A percentile compares a stretch with the other conserved stretches of the same genome.
These are phyloP conservation scores for Bombus sylvicola DNA, from an alignment of 1,140 invertebrate species.

Conservation along the genomic window DNA sequence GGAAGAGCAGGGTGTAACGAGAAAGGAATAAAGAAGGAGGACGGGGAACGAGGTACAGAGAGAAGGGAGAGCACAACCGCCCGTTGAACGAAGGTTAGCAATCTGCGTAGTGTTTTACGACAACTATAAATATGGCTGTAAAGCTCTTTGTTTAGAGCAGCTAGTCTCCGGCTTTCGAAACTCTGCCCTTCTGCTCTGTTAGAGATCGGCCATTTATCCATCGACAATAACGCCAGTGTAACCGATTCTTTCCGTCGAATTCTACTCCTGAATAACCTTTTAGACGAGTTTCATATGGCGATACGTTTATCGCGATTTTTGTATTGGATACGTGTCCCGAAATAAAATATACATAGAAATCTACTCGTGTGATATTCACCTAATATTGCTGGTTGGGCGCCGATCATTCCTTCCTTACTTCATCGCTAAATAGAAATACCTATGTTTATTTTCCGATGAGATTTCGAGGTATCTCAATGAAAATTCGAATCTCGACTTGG, in stretches of 20 bases:
- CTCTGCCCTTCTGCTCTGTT: slow-evolving; percentile 50
- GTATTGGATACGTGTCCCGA: too few species aligned
- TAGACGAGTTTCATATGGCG: background rate
- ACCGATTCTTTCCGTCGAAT: slow-evolving; percentile 1
- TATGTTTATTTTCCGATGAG: too few species aligned
- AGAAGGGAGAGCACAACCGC: slow-evolving; percentile 21
- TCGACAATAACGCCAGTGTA: slow-evolving; percentile 11
- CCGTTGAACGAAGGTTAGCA: slow-evolving; percentile 71
- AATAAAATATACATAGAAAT: too few species aligned
- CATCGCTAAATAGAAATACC: too few species aligned
- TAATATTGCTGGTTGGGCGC: too few species aligned
- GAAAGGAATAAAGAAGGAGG: slow-evolving; percentile 35
- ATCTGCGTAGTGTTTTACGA: slow-evolving; percentile 81
- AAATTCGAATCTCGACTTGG: too few species aligned
- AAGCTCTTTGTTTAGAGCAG: slow-evolving; percentile 80
- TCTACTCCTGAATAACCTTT: background rate
- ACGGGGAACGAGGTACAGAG: slow-evolving; percentile 25
- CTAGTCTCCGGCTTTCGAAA: slow-evolving; percentile 76
- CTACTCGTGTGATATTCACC: too few species aligned
- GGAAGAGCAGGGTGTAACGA: slow-evolving; percentile 28
- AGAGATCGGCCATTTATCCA: slow-evolving; percentile 41
- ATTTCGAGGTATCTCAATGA: too few species aligned
- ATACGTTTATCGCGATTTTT: too few species aligned
- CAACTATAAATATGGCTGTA: slow-evolving; percentile 81
- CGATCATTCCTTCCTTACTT: too few species aligned